These are phyloP conservation scores for Hippotragus niger DNA, from an alignment of 2,113 vertebrate species.

Conservation along the genomic window DNA sequence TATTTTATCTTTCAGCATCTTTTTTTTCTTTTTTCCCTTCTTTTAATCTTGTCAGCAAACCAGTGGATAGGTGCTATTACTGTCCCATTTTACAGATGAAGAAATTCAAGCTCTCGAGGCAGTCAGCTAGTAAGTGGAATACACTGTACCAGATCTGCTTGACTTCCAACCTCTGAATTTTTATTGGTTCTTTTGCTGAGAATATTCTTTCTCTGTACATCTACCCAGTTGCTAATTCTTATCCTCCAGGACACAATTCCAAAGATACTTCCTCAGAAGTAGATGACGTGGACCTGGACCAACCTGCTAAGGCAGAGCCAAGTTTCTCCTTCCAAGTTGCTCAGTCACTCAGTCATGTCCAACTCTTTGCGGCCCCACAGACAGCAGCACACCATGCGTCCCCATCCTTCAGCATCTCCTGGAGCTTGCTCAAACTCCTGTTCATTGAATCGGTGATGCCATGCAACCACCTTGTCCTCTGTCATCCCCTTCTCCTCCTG, in stretches of 20 bases:
- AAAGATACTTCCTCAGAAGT: neutral
- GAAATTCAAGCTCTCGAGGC: too few relatives aligned
- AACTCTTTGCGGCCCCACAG: fast-evolving
- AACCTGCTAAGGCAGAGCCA: neutral
- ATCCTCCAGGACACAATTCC: neutral
- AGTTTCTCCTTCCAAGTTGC: neutral
- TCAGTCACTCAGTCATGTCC: fast-evolving
- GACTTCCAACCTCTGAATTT: neutral
- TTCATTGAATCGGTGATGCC: neutral
- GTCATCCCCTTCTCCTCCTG: neutral
- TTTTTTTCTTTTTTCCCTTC: neutral
- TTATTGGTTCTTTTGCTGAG: neutral
- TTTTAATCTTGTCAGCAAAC: neutral
- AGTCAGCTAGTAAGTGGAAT: neutral
- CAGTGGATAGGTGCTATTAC: too few relatives aligned
- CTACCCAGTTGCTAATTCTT: neutral
- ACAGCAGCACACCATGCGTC: neutral
- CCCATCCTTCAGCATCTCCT: neutral
- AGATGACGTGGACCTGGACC: neutral
- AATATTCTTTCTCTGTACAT: fast-evolving
- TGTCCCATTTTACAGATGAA: neutral
- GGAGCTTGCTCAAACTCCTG: neutral
- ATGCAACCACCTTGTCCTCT: neutral
- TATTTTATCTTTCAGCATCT: neutral
- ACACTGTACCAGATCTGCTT: fast-evolving